These are phyloP conservation scores for Squalus acanthias DNA, from an alignment of 2,797 vertebrate genomes.

Conservation along the genomic window DNA sequence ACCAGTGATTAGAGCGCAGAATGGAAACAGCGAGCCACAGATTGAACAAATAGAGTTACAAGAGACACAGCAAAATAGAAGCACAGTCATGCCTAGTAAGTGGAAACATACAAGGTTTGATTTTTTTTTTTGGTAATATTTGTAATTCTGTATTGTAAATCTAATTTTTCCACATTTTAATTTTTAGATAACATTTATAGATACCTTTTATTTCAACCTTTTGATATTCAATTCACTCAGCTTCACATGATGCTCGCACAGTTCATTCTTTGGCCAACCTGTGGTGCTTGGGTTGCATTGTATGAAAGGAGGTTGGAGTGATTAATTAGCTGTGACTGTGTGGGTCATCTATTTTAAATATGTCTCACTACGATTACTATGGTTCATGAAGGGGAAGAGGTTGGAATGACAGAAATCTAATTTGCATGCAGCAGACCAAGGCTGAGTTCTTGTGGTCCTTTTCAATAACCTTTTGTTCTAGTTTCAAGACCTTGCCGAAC, in stretches of 20 bases:
- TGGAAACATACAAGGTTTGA: constrained; percentile 41
- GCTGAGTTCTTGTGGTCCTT: not conserved
- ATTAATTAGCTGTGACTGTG: not conserved
- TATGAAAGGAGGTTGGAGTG: not conserved
- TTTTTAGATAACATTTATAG: constrained; percentile 63
- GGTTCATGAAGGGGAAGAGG: not conserved
- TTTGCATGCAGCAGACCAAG: not conserved
- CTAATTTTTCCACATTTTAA: constrained; percentile 55
- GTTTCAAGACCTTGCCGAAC: not conserved
- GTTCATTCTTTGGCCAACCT: not conserved
- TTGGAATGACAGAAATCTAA: not conserved
- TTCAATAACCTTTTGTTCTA: not conserved
- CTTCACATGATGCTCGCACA: not conserved
- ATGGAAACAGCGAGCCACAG: constrained; percentile 45
- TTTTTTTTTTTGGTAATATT: constrained; percentile 35
- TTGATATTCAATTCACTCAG: constrained; percentile 51
- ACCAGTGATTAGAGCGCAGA: constrained; percentile 38
- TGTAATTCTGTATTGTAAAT: not conserved
- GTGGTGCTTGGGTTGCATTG: not conserved
- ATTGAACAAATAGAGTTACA: constrained; percentile 3
- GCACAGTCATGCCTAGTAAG: constrained; percentile 42
- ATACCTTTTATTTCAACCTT: constrained; percentile 64
- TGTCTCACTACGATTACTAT: not conserved
- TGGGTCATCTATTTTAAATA: not conserved
- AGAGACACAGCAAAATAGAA: constrained; percentile 41